phyloP scores from a whole-genome alignment of 2,888 invertebrate species.

The Scaptomyza parva region DNA sequence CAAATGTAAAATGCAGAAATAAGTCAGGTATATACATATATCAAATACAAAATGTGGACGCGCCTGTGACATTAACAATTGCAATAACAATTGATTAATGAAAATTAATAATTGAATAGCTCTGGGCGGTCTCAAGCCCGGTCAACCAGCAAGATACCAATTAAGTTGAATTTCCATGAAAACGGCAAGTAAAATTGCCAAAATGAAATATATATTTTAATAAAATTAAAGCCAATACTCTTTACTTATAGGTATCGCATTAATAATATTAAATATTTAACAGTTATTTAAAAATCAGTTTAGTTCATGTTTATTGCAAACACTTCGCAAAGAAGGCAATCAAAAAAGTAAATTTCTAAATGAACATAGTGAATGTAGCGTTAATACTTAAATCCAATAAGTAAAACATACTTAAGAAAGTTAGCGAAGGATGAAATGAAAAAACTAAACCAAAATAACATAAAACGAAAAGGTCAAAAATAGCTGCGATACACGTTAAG shows the following conservation, averaged over 20 bases:
- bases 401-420: slow-evolving; percentile 29
- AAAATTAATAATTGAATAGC: neutral
- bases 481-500: slow-evolving; percentile 74
- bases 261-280: slow-evolving; percentile 41
- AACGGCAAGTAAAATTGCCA: slow-evolving; percentile 31
- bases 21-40: slow-evolving; percentile 21
- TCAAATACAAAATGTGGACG: slow-evolving; percentile 1
- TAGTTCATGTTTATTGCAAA: slow-evolving; percentile 51
- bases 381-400: slow-evolving; percentile 29
- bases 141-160: slow-evolving; percentile 32
- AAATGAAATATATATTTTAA: slow-evolving; percentile 55
- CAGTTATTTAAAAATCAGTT: slow-evolving; percentile 31
- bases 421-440: slow-evolving; percentile 12
- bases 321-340: slow-evolving; percentile 45
- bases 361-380: slow-evolving; percentile 58
- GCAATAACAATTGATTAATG: slow-evolving; percentile 16
- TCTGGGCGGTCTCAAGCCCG: slow-evolving; percentile 8
- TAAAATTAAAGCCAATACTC: slow-evolving; percentile 31
- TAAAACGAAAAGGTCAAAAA: slow-evolving; percentile 72
- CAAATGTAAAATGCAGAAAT: slow-evolving; percentile 37
- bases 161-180: slow-evolving; percentile 47
- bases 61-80: slow-evolving; percentile 10
- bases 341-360: slow-evolving; percentile 63
- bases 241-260: slow-evolving; percentile 55
- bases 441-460: slow-evolving; percentile 45